Evolutionary conservation across 2,888 invertebrate genomes (phyloP).

Genomic region (Balanococcus diminutus): DNA sequence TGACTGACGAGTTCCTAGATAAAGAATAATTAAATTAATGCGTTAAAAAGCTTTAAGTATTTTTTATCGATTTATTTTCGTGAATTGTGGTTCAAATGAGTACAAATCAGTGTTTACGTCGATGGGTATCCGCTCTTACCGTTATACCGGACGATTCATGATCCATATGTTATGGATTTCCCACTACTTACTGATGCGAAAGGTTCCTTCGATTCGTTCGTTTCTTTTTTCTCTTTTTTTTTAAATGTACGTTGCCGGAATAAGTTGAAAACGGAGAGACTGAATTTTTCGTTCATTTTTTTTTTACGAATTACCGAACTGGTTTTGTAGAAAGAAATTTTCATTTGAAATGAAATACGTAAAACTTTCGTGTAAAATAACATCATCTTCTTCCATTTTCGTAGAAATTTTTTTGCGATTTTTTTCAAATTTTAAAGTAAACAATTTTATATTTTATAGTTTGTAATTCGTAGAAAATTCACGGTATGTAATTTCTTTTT

Average conservation of each 20-base stretch:
- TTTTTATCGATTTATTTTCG: constrained; percentile 18
- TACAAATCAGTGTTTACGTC: constrained; percentile 45
- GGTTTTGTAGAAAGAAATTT: neutral
- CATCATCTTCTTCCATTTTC: too few species aligned
- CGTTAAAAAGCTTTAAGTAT: constrained; percentile 47
- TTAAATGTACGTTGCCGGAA: neutral
- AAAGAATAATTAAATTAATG: constrained; percentile 47
- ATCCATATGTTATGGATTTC: neutral
- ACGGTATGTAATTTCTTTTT: too few species aligned
- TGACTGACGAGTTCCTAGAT: constrained; percentile 46
- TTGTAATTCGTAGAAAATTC: too few species aligned
- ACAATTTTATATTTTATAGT: too few species aligned
- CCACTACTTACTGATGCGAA: neutral
- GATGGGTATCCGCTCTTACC: neutral
- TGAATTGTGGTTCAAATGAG: constrained; percentile 44
- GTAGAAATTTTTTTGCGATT: too few species aligned
- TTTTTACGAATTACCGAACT: neutral
- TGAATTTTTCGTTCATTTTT: neutral
- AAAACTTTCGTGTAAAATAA: too few species aligned
- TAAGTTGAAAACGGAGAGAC: neutral
- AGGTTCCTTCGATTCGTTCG: neutral
- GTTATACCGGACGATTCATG: neutral
- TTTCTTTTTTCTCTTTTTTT: too few species aligned
- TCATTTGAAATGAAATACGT: too few species aligned
- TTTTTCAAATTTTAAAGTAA: too few species aligned